Percentiles rank a stretch among this genome's conserved stretches.
Conservation (phyloP, 2,797 vertebrate genomes). For the Spinus pinus region DNA sequence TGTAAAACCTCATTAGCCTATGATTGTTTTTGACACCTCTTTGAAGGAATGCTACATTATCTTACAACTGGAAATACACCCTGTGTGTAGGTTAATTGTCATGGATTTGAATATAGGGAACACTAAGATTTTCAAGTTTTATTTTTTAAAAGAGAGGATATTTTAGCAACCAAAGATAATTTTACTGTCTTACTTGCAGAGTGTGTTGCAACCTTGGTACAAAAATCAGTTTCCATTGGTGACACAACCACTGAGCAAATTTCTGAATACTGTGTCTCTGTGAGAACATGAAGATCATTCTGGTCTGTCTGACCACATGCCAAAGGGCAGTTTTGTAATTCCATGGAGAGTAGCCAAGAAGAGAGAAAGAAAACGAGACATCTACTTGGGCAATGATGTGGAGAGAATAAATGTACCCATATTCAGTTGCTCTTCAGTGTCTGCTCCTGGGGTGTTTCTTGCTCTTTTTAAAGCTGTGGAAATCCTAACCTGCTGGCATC, state of each 20-base stretch:
- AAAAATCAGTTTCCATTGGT: background rate
- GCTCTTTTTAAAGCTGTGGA: background rate
- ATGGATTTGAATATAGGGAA: background rate
- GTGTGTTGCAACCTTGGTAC: fast-evolving
- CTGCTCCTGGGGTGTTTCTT: background rate
- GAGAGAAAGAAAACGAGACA: background rate
- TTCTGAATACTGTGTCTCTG: background rate
- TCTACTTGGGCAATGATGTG: background rate
- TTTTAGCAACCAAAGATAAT: background rate
- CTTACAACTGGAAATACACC: background rate
- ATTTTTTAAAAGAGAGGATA: background rate
- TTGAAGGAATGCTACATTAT: conserved; percentile 19
- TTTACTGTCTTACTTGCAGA: background rate
- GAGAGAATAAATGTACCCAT: background rate
- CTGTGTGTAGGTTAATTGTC: background rate
- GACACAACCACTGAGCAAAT: background rate
- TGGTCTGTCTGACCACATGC: background rate
- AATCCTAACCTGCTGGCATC: background rate
- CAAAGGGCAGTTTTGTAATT: background rate
- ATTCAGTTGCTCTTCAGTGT: background rate
- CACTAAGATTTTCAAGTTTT: background rate
- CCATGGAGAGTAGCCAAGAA: background rate
- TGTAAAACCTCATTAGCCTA: conserved; percentile 39
- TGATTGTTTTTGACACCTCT: conserved; percentile 33
- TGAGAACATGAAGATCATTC: background rate